Conservation (phyloP, 1,140 invertebrate species). For the Drosophila bipectinata region DNA sequence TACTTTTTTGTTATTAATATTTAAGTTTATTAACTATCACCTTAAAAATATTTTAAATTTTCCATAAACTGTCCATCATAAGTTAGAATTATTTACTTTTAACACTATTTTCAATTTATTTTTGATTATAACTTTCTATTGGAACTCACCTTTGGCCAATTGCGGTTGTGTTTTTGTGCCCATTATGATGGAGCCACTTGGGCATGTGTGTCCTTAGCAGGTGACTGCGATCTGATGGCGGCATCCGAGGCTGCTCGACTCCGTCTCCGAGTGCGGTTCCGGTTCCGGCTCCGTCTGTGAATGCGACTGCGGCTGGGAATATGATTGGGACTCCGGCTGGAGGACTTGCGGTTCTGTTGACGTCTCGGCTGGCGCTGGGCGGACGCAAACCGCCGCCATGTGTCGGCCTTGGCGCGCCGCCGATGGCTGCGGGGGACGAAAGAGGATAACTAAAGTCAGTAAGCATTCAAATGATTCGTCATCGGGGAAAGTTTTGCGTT, state of each 20-base stretch:
- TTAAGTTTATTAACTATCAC: too few relatives aligned
- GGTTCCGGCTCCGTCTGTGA: not conserved
- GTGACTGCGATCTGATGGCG: slow-evolving; percentile 29
- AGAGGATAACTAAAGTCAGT: slow-evolving; percentile 23
- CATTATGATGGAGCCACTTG: slow-evolving; percentile 60
- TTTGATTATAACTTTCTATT: too few relatives aligned
- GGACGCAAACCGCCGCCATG: slow-evolving; percentile 66
- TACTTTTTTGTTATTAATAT: too few relatives aligned
- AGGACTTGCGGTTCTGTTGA: slow-evolving; percentile 19
- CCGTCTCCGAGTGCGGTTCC: slow-evolving; percentile 28
- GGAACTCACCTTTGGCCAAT: slow-evolving; percentile 66
- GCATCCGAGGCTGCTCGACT: slow-evolving; percentile 33
- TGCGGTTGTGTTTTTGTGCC: slow-evolving; percentile 78
- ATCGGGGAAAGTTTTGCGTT: slow-evolving; percentile 43
- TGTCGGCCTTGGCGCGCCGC: slow-evolving; percentile 65
- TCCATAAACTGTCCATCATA: too few relatives aligned
- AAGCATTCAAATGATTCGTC: slow-evolving; percentile 57
- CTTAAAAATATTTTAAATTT: too few relatives aligned
- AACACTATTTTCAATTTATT: not conserved
- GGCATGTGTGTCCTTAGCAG: slow-evolving; percentile 22
- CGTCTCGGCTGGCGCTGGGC: slow-evolving; percentile 41
- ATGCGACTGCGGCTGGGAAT: slow-evolving; percentile 34
- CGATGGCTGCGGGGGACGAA: slow-evolving; percentile 47
- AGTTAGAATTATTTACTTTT: not conserved
- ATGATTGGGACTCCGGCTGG: slow-evolving; percentile 9